Percentiles rank a stretch among this genome's conserved stretches.
Evolutionary conservation across 2,888 invertebrate species (phyloP).

Genomic region (Merodon equestris): DNA sequence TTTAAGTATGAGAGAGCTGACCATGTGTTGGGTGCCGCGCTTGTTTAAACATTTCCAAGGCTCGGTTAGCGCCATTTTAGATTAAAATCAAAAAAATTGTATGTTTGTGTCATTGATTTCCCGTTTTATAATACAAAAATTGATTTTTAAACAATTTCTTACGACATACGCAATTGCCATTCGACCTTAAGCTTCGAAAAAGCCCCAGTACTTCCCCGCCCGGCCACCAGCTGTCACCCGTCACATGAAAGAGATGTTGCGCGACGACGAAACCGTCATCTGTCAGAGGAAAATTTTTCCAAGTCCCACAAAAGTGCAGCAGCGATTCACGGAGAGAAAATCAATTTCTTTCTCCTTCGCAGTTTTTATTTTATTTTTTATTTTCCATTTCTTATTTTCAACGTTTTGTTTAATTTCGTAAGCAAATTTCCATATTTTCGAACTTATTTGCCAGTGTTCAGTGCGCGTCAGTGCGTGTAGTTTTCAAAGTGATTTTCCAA

Average conservation of each 20-base stretch:
- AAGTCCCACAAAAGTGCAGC: constrained; percentile 57
- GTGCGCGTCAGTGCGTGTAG: constrained; percentile 5
- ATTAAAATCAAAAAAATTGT: too few species aligned
- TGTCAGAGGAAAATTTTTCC: constrained; percentile 63
- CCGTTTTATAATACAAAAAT: too few species aligned
- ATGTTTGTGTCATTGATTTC: too few species aligned
- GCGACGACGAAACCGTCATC: constrained; percentile 55
- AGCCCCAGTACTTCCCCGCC: neutral
- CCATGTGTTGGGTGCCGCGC: too few species aligned
- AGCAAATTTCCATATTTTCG: too few species aligned
- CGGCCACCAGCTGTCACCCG: constrained; percentile 14
- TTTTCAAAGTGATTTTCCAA: constrained; percentile 11
- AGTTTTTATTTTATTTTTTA: constrained; percentile 49
- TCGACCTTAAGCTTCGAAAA: constrained; percentile 30
- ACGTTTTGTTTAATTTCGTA: neutral
- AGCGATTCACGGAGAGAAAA: constrained; percentile 45
- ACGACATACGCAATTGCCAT: too few species aligned
- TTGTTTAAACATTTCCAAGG: too few species aligned
- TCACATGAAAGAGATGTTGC: constrained; percentile 33
- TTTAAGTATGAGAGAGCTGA: too few species aligned
- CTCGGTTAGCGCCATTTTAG: too few species aligned
- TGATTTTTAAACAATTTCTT: too few species aligned
- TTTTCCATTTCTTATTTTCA: constrained; percentile 25
- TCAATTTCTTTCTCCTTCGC: constrained; percentile 51
- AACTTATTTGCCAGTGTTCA: too few species aligned